phyloP scores from a whole-genome alignment of 2,113 vertebrate species.

The Pelvicachromis taeniatus region DNA sequence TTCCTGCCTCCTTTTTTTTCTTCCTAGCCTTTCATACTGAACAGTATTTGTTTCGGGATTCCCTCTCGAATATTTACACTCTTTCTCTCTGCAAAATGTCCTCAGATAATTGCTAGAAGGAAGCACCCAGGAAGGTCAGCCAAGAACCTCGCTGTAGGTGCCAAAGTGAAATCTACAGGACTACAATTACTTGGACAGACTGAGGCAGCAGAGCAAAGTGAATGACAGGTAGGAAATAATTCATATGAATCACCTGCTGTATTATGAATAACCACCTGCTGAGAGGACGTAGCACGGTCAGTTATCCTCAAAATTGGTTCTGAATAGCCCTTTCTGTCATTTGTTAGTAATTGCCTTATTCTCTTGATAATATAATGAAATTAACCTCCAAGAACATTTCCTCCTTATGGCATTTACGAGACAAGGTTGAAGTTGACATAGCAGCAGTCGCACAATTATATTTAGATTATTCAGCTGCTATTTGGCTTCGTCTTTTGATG shows the following conservation, averaged over 20 bases:
- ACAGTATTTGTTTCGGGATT: constrained; percentile 4
- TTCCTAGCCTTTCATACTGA: not conserved
- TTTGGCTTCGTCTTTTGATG: constrained; percentile 13
- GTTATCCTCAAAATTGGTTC: constrained; percentile 53
- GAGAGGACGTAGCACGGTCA: constrained; percentile 60
- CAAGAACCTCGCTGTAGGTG: constrained; percentile 56
- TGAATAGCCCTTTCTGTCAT: constrained; percentile 54
- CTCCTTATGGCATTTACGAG: constrained; percentile 56
- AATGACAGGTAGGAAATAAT: constrained; percentile 73
- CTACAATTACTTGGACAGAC: constrained; percentile 62
- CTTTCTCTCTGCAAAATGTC: constrained; percentile 17
- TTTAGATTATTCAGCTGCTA: constrained; percentile 39
- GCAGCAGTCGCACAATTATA: constrained; percentile 50
- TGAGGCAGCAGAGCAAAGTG: constrained; percentile 53
- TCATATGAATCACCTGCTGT: constrained; percentile 63
- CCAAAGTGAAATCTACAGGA: constrained; percentile 64
- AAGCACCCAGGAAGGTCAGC: constrained; percentile 65
- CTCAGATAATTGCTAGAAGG: constrained; percentile 66
- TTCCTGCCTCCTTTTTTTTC: not conserved
- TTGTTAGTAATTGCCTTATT: constrained; percentile 67
- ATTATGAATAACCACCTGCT: constrained; percentile 65
- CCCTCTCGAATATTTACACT: constrained; percentile 47
- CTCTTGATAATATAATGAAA: constrained; percentile 63
- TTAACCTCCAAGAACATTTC: constrained; percentile 54
- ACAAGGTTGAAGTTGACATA: constrained; percentile 60